Evolutionary conservation across 30 jellyfish, hydroid and myxozoan genomes (phyloP), one percentile per base, ranked within the genome.

Genomic region (Turritopsis dohrnii): DNA sequence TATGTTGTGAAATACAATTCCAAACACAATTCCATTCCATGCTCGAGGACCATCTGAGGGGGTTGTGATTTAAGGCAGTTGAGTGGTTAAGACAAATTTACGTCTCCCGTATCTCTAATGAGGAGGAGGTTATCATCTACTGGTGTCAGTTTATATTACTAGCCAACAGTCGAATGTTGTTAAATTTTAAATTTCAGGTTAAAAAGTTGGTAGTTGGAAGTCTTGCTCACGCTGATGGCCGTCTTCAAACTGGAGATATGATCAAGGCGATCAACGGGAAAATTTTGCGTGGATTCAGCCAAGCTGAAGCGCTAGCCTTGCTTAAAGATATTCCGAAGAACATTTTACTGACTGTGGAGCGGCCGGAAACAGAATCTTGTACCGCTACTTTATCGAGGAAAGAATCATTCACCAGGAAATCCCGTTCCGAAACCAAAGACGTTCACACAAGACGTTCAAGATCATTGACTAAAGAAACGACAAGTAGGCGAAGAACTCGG

Each of bases 141-240:
- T n/a, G n/a, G n/a, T n/a, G n/a, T n/a, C n/a, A n/a, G n/a, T n/a
- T n/a, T n/a, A n/a, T n/a, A n/a, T n/a, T n/a, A n/a, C n/a, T n/a
- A n/a, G n/a, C n/a, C n/a, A n/a, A n/a, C n/a, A n/a, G n/a, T n/a
- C n/a, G n/a, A n/a, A n/a, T n/a, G n/a, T n/a, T n/a, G n/a, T n/a
- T n/a, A n/a, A n/a, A n/a, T 9, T 54, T 71, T 73, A 27, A 7
- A 54, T 83, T 85, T 66, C 77, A 94, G 99, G 99, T 94, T 29
- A 95, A 93, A 21, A 84, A 81, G 54, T 93, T 94, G n/a, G 88
- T 94, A 22, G 92, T 96, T 29, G 99, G 95, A 16, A 88, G 99
- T 84, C 74, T 88, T 16, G 99, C 99, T 8, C 91, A 87, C 16
- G 84, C 81, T 26, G 99, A 86, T 76, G 96, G 96, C n/a, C 91